A percentile compares a stretch with the other conserved stretches of the same genome.
phyloP scores from a whole-genome alignment of 2,888 invertebrate genomes.

The Lasioglossum lativentre region DNA sequence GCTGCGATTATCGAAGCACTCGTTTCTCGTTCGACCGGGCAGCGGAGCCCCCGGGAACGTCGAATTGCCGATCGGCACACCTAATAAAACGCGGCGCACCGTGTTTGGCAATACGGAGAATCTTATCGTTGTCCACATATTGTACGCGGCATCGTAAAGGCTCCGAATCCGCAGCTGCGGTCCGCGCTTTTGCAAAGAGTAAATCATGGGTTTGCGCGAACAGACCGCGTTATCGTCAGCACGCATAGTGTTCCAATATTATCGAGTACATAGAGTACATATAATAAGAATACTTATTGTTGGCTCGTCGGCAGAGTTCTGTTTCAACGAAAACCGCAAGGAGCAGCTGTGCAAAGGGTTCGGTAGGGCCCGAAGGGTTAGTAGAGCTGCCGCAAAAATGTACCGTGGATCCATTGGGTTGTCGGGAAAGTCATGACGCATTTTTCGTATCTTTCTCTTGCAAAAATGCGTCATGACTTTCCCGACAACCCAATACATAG shows the following conservation, averaged over 20 bases:
- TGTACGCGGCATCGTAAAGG: not conserved
- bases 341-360: too few species aligned
- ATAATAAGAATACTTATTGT: too few species aligned
- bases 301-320: too few species aligned
- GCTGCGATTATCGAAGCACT: not conserved
- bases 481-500: too few species aligned
- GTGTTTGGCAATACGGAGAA: not conserved
- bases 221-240: not conserved
- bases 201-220: not conserved
- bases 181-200: not conserved
- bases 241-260: not conserved
- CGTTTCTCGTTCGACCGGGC: not conserved
- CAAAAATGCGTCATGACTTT: too few species aligned
- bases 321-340: too few species aligned
- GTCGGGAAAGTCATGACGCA: too few species aligned
- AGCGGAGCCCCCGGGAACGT: not conserved
- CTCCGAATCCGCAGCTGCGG: not conserved
- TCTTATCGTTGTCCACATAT: constrained; percentile 3
- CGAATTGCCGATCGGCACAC: not conserved
- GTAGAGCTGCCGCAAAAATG: too few species aligned
- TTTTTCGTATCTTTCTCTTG: too few species aligned
- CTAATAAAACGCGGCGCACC: not conserved
- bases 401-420: too few species aligned
- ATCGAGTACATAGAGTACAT: too few species aligned
- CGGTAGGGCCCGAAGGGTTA: too few species aligned